These are phyloP conservation scores for Pangasius mekongensis DNA, from an alignment of 2,797 vertebrate species.

Conservation along the genomic window DNA sequence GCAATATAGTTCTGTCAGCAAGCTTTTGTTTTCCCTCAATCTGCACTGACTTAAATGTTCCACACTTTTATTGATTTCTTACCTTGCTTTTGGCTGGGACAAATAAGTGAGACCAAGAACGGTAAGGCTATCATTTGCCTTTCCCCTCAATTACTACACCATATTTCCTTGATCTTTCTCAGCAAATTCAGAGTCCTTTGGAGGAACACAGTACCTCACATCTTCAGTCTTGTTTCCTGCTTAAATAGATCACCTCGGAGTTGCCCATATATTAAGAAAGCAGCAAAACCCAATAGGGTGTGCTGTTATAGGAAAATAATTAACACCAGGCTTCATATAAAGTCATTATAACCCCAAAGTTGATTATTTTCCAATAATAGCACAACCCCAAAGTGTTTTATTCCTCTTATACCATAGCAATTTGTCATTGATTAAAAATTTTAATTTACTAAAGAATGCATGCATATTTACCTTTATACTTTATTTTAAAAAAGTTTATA, in stretches of 20 bases:
- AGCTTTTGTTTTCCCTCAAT: slow-evolving; percentile 69
- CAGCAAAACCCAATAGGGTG: neutral
- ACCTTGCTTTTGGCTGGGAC: slow-evolving; percentile 26
- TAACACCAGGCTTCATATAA: neutral
- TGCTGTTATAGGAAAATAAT: neutral
- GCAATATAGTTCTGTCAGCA: slow-evolving; percentile 64
- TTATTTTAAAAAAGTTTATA: neutral
- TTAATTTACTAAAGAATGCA: neutral
- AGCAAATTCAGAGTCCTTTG: neutral
- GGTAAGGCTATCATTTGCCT: slow-evolving; percentile 9
- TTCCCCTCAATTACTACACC: neutral
- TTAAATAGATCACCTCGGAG: neutral
- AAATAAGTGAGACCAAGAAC: slow-evolving; percentile 10
- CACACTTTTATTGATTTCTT: slow-evolving; percentile 54
- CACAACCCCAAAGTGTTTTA: neutral
- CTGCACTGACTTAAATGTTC: slow-evolving; percentile 52
- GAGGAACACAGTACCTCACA: neutral
- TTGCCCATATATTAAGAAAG: neutral
- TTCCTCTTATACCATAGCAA: neutral
- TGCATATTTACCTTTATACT: neutral
- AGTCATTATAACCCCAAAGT: neutral
- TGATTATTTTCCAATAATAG: neutral
- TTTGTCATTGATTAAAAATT: neutral
- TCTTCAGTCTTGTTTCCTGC: neutral
- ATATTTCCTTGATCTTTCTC: slow-evolving; percentile 17